Percentiles rank a stretch among this genome's conserved stretches.
phyloP scores from a whole-genome alignment of 2,888 invertebrate genomes.

The Sesamia inferens region DNA sequence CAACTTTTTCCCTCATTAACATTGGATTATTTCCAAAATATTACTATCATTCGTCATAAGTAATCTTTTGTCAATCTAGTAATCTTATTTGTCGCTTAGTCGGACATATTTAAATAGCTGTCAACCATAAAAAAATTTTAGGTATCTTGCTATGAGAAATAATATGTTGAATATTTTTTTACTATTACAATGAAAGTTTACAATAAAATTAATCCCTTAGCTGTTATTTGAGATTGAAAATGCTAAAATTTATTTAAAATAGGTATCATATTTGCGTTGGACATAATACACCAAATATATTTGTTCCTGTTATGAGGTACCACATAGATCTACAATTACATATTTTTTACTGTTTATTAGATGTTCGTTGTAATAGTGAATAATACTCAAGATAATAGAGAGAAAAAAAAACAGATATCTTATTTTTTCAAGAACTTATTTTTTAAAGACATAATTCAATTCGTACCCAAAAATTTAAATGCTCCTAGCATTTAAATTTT shows the following conservation, averaged over 20 bases:
- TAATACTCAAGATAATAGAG: too few species aligned
- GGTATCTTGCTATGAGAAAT: neutral
- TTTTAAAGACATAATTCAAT: too few species aligned
- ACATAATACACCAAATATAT: too few species aligned
- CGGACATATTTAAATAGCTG: neutral
- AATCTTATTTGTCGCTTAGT: constrained; percentile 12
- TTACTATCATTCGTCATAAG: neutral
- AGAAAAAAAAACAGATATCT: too few species aligned
- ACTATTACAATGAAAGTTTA: neutral
- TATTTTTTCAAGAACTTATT: too few species aligned
- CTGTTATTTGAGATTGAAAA: neutral
- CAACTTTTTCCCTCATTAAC: neutral
- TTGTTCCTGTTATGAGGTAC: too few species aligned
- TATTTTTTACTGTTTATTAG: too few species aligned
- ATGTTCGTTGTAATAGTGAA: too few species aligned
- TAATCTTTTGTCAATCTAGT: constrained; percentile 1
- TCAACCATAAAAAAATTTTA: neutral
- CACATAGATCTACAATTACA: too few species aligned
- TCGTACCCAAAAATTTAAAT: too few species aligned
- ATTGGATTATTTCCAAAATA: constrained; percentile 1
- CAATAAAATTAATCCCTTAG: neutral
- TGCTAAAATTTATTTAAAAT: too few species aligned
- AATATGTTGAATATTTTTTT: neutral
- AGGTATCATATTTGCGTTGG: too few species aligned
- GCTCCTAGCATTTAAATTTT: neutral